phyloP scores from a whole-genome alignment of 2,113 vertebrate species.

The Colius striatus region DNA sequence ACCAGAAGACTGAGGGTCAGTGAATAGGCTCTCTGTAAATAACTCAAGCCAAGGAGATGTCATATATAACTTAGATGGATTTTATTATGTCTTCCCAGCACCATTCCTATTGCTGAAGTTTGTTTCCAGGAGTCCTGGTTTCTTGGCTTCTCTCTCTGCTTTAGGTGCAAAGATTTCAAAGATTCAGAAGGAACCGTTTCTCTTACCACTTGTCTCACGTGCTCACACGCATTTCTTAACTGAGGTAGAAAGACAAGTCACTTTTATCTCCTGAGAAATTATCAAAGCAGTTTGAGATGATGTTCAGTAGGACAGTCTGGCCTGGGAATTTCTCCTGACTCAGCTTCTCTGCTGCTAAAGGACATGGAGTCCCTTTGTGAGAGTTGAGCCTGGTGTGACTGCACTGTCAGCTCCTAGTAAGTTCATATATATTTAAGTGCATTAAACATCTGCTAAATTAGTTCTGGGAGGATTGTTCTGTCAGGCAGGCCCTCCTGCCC shows the following conservation, averaged over 20 bases:
- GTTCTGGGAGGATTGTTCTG: slow-evolving; percentile 28
- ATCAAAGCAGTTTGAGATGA: neutral
- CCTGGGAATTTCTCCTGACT: slow-evolving; percentile 39
- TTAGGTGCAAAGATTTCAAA: neutral
- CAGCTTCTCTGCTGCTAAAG: neutral
- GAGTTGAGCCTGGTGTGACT: neutral
- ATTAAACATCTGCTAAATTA: slow-evolving; percentile 59
- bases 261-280: neutral
- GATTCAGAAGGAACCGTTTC: neutral
- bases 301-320: neutral
- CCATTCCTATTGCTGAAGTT: neutral
- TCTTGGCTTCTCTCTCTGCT: neutral
- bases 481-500: slow-evolving; percentile 2
- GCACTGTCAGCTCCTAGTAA: slow-evolving; percentile 38
- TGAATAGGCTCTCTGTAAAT: neutral
- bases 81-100: neutral
- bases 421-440: slow-evolving; percentile 38
- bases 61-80: neutral
- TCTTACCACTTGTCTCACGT: neutral
- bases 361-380: neutral
- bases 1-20: neutral
- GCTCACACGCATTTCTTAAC: neutral
- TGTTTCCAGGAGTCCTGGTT: neutral
- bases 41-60: neutral
- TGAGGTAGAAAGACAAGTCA: neutral